Evolutionary conservation across 2,113 vertebrate genomes (phyloP).

Genomic region (Bubo scandiacus): DNA sequence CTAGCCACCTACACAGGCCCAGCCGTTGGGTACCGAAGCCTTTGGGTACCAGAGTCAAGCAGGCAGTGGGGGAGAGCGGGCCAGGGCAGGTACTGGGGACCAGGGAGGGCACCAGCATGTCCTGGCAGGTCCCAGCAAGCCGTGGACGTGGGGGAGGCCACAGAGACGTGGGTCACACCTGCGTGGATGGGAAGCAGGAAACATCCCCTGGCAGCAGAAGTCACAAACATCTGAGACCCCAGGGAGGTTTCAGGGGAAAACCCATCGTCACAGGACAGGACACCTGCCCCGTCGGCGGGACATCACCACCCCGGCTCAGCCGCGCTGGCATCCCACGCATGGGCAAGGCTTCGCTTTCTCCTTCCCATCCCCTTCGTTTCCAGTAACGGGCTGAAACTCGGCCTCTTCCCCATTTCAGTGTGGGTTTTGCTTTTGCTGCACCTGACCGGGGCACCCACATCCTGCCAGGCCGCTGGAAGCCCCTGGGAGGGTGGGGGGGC

Average conservation of each 20-base stretch:
- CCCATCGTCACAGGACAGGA: not conserved
- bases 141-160: too few relatives aligned
- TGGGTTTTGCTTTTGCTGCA: not conserved
- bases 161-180: accelerated
- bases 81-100: not conserved
- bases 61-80: not conserved
- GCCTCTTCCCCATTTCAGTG: not conserved
- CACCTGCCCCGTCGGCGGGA: too few relatives aligned
- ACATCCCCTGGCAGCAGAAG: not conserved
- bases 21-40: not conserved
- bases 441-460: not conserved
- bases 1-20: not conserved
- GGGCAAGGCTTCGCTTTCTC: not conserved
- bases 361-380: not conserved
- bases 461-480: not conserved
- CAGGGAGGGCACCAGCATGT: not conserved
- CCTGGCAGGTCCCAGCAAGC: not conserved
- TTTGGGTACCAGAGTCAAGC: not conserved
- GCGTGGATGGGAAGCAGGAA: not conserved
- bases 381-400: not conserved
- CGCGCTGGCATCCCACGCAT: accelerated
- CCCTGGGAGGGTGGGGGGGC: not conserved
- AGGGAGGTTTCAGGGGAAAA: not conserved
- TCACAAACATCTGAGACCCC: not conserved
- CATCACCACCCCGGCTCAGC: not conserved